A percentile compares a stretch with the other conserved stretches of the same genome.
These are phyloP conservation scores for Crotalus tigris DNA, from an alignment of 2,113 vertebrate genomes.

Conservation along the genomic window DNA sequence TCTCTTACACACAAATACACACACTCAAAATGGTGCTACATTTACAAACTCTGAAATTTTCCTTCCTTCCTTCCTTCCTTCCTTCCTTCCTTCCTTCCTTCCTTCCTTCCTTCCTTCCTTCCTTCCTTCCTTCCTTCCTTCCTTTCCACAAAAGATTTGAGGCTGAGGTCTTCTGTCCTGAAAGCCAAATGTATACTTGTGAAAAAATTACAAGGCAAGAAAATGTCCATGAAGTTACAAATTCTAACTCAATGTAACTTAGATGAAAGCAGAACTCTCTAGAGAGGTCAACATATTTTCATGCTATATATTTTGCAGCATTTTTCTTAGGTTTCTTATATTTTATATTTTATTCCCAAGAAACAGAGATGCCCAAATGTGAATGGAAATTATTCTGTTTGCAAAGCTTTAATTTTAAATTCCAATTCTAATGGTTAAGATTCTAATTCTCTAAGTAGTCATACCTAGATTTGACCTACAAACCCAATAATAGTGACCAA, in stretches of 20 bases:
- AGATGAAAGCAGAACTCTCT: neutral
- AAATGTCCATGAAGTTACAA: neutral
- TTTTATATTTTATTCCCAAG: neutral
- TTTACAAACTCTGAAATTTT: neutral
- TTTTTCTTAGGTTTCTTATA: neutral
- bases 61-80: neutral
- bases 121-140: neutral
- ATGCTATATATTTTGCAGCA: neutral
- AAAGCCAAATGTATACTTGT: neutral
- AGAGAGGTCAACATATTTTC: neutral
- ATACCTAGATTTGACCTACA: neutral
- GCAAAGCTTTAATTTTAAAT: neutral
- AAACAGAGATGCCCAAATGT: neutral
- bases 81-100: neutral
- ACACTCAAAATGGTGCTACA: neutral
- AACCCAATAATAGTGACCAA: neutral
- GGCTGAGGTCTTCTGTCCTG: neutral
- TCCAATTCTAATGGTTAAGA: neutral
- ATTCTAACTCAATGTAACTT: neutral
- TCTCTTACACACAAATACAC: constrained; percentile 4
- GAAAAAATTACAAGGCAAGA: neutral
- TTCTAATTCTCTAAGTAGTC: neutral
- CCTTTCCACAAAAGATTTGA: no score
- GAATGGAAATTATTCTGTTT: neutral
- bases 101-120: no score